Percentiles rank a stretch among this genome's conserved stretches.
Evolutionary conservation across 1,140 invertebrate genomes (phyloP).

Genomic region (Rhyacophila brunnea): DNA sequence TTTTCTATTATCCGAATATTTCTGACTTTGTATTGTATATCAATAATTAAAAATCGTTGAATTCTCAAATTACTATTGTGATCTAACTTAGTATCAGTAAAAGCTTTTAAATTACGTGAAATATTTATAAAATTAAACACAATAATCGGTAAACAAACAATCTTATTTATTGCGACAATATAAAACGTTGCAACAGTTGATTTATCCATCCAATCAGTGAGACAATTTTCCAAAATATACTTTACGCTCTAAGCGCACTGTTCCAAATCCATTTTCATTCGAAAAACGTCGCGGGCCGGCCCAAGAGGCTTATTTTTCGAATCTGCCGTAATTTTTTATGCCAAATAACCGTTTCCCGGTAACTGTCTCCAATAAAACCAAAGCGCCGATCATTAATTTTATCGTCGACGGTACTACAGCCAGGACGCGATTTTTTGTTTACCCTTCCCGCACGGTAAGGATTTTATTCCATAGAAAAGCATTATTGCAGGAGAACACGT

Average conservation of each 20-base stretch:
- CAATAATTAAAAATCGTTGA: too few relatives aligned
- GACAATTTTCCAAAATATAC: constrained; percentile 29
- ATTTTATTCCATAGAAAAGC: too few relatives aligned
- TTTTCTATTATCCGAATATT: too few relatives aligned
- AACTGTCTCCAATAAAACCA: constrained; percentile 36
- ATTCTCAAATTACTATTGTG: too few relatives aligned
- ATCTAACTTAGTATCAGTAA: too few relatives aligned
- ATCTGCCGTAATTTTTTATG: constrained; percentile 34
- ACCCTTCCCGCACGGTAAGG: not conserved
- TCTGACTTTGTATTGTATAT: too few relatives aligned
- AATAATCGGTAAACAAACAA: not conserved
- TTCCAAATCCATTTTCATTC: constrained; percentile 31
- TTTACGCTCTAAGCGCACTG: constrained; percentile 9
- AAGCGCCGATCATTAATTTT: constrained; percentile 34
- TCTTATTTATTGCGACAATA: too few relatives aligned
- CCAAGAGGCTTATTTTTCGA: constrained; percentile 12
- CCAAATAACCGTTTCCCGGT: constrained; percentile 30
- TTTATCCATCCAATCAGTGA: constrained; percentile 16
- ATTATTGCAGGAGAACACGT: too few relatives aligned
- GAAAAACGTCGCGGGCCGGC: not conserved
- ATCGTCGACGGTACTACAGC: constrained; percentile 12
- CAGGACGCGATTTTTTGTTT: not conserved
- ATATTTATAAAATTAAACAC: constrained; percentile 3
- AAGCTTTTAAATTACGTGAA: too few relatives aligned
- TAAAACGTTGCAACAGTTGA: too few relatives aligned